These are phyloP conservation scores for Odontophorus gujanensis DNA, from an alignment of 2,113 vertebrate genomes.

Conservation along the genomic window DNA sequence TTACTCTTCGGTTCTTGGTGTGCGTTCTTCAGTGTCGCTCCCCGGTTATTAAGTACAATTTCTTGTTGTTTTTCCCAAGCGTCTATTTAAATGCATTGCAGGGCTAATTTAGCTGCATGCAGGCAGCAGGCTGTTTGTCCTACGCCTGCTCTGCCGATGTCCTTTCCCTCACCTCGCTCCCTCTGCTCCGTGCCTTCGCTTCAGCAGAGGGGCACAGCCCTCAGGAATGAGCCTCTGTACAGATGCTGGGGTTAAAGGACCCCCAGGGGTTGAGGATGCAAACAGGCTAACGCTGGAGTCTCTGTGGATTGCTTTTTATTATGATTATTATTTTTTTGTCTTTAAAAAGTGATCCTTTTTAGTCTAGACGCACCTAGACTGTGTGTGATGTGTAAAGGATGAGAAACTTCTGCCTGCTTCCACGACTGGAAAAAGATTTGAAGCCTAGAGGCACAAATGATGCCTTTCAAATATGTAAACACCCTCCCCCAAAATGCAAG, in stretches of 20 bases:
- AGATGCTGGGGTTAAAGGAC: neutral
- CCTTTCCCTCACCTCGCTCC: neutral
- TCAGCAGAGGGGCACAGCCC: neutral
- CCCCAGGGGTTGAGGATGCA: neutral
- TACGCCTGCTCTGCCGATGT: neutral
- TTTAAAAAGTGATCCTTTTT: neutral
- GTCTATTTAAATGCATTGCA: neutral
- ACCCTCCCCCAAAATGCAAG: neutral
- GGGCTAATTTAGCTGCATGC: neutral
- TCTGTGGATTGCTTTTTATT: neutral
- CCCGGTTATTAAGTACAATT: constrained; percentile 46
- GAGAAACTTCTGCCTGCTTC: neutral
- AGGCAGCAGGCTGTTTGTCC: neutral
- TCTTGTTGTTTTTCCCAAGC: neutral
- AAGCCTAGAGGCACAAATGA: neutral
- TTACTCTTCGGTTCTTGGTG: constrained; percentile 16
- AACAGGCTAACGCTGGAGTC: neutral
- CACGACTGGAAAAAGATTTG: neutral
- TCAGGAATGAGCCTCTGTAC: neutral
- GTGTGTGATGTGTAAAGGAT: neutral
- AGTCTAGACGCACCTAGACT: neutral
- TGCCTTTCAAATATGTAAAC: neutral
- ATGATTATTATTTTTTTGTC: rapidly evolving
- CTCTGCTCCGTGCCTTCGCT: neutral
- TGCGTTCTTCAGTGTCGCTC: constrained; percentile 9